Conservation (phyloP, 1,140 invertebrate species). For the Drosophila baimaii region DNA sequence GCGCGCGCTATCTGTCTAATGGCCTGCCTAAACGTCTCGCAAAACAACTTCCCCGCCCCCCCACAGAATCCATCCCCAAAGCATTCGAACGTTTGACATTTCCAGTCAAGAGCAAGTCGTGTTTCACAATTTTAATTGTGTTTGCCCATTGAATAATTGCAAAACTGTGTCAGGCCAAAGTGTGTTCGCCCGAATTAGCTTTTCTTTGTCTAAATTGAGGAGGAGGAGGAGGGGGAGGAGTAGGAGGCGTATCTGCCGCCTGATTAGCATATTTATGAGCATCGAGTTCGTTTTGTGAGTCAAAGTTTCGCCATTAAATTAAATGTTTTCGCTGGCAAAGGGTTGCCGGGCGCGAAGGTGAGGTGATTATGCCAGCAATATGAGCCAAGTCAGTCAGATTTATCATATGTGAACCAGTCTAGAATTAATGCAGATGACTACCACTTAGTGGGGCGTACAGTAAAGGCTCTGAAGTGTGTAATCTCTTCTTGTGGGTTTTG, state of each 20-base stretch:
- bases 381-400: constrained; percentile 4
- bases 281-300: constrained; percentile 14
- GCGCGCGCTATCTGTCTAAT: constrained; percentile 61
- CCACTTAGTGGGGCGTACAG: constrained; percentile 7
- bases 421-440: not conserved
- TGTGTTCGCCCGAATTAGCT: constrained; percentile 21
- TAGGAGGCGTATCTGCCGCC: constrained; percentile 19
- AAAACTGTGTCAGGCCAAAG: constrained; percentile 61
- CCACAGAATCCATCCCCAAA: not conserved
- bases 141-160: constrained; percentile 72
- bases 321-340: constrained; percentile 13
- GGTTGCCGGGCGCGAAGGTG: constrained; percentile 13
- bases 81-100: constrained; percentile 59
- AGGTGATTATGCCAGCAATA: constrained; percentile 14
- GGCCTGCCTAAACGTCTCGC: constrained; percentile 45
- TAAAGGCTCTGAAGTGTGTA: not conserved
- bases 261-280: constrained; percentile 54
- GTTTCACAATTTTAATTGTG: constrained; percentile 68
- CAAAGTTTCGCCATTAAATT: constrained; percentile 36
- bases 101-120: constrained; percentile 70
- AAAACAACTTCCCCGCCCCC: constrained; percentile 18
- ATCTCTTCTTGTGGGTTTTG: too few species aligned
- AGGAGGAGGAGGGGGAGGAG: not conserved
- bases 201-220: constrained; percentile 34
- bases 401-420: constrained; percentile 10